Evolutionary conservation across 2,797 vertebrate genomes (phyloP).

Genomic region (Pangasius sanitwongsei): DNA sequence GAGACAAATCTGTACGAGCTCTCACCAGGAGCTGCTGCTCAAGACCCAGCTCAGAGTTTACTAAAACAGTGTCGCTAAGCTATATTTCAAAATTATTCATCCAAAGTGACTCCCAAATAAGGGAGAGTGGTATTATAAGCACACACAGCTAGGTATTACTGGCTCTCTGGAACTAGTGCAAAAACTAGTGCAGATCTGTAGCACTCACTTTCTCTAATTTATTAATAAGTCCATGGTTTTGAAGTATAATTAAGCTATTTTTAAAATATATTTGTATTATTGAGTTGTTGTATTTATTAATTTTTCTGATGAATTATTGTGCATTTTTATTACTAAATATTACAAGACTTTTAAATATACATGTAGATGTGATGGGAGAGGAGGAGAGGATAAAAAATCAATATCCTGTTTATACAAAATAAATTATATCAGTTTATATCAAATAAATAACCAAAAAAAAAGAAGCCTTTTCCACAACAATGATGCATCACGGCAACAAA

Average conservation of each 20-base stretch:
- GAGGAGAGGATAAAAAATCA: neutral
- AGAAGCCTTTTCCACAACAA: neutral
- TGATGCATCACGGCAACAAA: neutral
- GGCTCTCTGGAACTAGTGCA: neutral
- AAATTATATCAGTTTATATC: neutral
- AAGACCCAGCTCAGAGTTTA: neutral
- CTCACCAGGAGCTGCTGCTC: neutral
- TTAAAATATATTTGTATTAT: neutral
- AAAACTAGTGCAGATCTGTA: neutral
- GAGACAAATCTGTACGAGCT: neutral
- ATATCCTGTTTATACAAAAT: neutral
- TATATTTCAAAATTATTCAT: neutral
- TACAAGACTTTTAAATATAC: neutral
- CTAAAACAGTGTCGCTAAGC: neutral
- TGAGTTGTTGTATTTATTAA: neutral
- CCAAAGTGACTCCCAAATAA: neutral
- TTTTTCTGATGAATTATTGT: neutral
- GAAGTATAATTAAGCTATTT: neutral
- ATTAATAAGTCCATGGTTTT: neutral
- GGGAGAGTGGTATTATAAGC: neutral
- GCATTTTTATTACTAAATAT: neutral
- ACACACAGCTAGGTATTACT: neutral
- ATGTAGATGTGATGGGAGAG: neutral
- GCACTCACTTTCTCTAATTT: neutral
- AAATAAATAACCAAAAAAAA: neutral